Conservation (phyloP, 2,797 vertebrate species). For the Psittacula echo region DNA sequence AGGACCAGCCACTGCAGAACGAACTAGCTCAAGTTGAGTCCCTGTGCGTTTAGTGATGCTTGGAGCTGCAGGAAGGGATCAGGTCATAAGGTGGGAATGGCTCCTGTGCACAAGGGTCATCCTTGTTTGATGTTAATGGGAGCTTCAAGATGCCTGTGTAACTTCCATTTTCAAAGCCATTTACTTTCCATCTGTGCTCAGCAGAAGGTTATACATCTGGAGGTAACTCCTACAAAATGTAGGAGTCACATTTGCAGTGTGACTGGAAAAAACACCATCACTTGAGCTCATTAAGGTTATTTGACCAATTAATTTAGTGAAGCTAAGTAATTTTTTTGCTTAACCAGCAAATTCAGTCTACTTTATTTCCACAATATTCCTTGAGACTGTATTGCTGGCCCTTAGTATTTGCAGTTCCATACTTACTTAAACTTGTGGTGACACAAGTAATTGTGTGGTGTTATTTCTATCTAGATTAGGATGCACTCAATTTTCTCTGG, state of each 20-base stretch:
- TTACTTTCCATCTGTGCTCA: neutral
- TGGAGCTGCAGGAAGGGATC: neutral
- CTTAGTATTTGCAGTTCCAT: neutral
- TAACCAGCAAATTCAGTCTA: neutral
- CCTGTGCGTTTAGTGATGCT: neutral
- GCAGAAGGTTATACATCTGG: neutral
- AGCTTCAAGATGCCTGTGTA: neutral
- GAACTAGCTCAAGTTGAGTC: neutral
- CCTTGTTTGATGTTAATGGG: neutral
- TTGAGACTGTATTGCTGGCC: neutral
- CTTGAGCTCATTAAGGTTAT: neutral
- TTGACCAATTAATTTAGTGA: neutral
- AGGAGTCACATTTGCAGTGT: neutral
- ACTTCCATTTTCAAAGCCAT: neutral
- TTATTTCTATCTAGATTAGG: neutral
- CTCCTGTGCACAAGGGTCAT: neutral
- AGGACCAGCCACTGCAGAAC: neutral
- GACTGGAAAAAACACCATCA: neutral
- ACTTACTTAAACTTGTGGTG: neutral
- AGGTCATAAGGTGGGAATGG: neutral
- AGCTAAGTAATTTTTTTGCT: neutral
- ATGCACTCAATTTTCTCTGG: neutral
- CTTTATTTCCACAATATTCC: neutral
- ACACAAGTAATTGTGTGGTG: neutral
- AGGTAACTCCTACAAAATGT: neutral